Evolutionary conservation across 2,888 invertebrate genomes (phyloP).

Genomic region (Saturnia pavonia): DNA sequence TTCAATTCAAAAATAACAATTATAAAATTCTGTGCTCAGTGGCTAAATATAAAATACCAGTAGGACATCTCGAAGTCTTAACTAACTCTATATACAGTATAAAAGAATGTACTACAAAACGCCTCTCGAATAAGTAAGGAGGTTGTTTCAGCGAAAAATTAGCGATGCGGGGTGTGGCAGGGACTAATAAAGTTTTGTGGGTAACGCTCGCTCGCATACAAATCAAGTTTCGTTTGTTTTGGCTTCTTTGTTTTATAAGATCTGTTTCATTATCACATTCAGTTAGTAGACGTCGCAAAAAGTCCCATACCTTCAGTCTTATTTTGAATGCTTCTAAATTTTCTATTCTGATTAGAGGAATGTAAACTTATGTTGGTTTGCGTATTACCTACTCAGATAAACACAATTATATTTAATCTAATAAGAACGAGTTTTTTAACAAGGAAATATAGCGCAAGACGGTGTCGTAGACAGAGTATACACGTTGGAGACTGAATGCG

Average conservation of each 20-base stretch:
- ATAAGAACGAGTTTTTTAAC: no score
- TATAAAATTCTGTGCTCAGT: neutral
- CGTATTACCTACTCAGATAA: no score
- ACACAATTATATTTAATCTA: no score
- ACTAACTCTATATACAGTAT: slow-evolving; percentile 1
- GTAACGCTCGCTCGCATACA: slow-evolving; percentile 17
- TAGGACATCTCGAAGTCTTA: neutral
- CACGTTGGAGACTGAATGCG: no score
- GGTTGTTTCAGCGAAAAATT: slow-evolving; percentile 19
- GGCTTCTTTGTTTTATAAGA: slow-evolving; percentile 5
- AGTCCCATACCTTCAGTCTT: neutral
- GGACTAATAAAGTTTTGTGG: slow-evolving; percentile 24
- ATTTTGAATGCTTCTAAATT: neutral
- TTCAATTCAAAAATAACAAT: neutral
- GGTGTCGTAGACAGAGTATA: no score
- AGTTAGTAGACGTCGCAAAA: neutral
- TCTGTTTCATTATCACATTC: slow-evolving; percentile 4
- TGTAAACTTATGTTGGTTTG: no score
- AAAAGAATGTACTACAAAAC: slow-evolving; percentile 9
- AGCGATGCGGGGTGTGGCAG: slow-evolving; percentile 21
- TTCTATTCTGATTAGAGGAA: neutral
- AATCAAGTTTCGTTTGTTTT: slow-evolving; percentile 17
- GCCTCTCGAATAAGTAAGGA: slow-evolving; percentile 21
- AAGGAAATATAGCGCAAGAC: no score
- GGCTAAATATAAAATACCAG: neutral